A percentile compares a stretch with the other conserved stretches of the same genome.
Conservation (phyloP, 2,113 vertebrate genomes). For the Opisthocomus hoazin region DNA sequence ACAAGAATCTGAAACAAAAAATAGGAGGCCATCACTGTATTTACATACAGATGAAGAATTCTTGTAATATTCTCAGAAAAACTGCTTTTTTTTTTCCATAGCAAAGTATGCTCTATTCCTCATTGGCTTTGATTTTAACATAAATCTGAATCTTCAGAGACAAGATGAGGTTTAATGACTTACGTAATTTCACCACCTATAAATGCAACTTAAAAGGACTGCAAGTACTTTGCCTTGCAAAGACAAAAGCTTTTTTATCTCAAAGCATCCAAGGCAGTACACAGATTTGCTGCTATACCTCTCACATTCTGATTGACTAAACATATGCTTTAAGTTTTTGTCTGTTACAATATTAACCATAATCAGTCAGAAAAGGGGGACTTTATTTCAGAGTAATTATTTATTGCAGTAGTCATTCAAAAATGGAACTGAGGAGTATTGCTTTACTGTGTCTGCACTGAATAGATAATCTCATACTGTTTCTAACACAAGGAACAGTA, state of each 20-base stretch:
- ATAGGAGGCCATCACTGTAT: not conserved
- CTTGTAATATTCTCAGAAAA: not conserved
- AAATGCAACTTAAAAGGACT: not conserved
- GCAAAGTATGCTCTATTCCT: not conserved
- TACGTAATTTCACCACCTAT: not conserved
- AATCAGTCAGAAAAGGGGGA: not conserved
- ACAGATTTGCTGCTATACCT: not conserved
- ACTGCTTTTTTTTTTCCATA: not conserved
- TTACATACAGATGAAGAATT: not conserved
- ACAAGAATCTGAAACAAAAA: not conserved
- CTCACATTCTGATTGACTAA: not conserved
- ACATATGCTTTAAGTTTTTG: not conserved
- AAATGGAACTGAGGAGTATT: not conserved
- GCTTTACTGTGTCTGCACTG: not conserved
- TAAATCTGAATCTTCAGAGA: not conserved
- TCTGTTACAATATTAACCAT: not conserved
- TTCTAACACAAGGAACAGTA: not conserved
- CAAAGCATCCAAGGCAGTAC: not conserved
- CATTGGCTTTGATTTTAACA: not conserved
- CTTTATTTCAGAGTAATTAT: not conserved
- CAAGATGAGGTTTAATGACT: not conserved
- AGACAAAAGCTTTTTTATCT: not conserved
- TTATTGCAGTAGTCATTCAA: not conserved
- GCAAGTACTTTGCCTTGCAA: not conserved
- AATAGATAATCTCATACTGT: not conserved